These are phyloP conservation scores for Syndactyla subalaris DNA, from an alignment of 2,797 vertebrate genomes.

Conservation along the genomic window DNA sequence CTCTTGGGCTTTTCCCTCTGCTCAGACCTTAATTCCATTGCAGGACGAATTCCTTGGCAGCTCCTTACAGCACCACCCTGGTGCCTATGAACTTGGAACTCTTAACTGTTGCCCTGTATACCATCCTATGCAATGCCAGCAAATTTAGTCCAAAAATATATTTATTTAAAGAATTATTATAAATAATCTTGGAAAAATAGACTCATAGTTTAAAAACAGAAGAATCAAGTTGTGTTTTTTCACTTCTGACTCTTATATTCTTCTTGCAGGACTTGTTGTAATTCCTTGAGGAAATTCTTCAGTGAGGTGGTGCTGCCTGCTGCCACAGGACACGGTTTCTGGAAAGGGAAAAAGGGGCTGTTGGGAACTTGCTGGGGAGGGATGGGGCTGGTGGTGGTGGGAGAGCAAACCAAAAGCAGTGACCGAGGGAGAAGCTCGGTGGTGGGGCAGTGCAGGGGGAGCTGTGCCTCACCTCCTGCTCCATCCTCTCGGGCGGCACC, in stretches of 20 bases:
- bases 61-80: background rate
- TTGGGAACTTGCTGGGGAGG: background rate
- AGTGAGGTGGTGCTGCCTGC: constrained; percentile 2
- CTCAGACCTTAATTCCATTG: background rate
- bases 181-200: constrained; percentile 69
- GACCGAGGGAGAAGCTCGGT: accelerated
- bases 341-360: accelerated
- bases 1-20: background rate
- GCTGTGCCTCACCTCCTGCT: background rate
- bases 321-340: constrained; percentile 15
- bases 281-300: constrained; percentile 6
- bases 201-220: background rate
- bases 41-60: background rate
- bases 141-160: constrained; percentile 41
- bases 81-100: background rate
- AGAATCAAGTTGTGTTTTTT: background rate
- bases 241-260: background rate
- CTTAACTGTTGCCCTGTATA: background rate
- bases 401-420: accelerated
- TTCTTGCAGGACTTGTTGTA: background rate
- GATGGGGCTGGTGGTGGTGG: accelerated
- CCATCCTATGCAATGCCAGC: accelerated
- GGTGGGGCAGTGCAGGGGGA: background rate
- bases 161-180: constrained; percentile 75
- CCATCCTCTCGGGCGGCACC: accelerated